These are phyloP conservation scores for Gobius niger DNA, from an alignment of 2,113 vertebrate genomes.

Conservation along the genomic window DNA sequence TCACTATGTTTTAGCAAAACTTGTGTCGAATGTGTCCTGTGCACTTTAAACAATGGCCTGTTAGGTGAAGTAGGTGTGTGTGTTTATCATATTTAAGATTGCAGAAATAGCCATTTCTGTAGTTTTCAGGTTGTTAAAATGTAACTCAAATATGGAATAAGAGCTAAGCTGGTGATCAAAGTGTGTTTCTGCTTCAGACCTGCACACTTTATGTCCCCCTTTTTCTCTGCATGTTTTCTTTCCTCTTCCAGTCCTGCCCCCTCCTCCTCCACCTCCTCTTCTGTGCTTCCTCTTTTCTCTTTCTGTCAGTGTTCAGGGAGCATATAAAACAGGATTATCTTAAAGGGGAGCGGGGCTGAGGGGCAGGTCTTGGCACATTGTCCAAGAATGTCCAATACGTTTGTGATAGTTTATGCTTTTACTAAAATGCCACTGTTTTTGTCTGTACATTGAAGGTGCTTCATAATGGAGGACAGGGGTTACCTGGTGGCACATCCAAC, in stretches of 20 bases:
- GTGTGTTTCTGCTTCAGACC: slow-evolving; percentile 44
- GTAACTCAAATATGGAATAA: slow-evolving; percentile 9
- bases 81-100: too few species aligned
- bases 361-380: slow-evolving; percentile 27
- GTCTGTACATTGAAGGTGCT: slow-evolving; percentile 80
- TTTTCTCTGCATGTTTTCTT: slow-evolving; percentile 38
- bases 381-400: background rate
- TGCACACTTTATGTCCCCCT: slow-evolving; percentile 24
- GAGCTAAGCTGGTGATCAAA: slow-evolving; percentile 71
- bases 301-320: slow-evolving; percentile 52
- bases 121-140: background rate
- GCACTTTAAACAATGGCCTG: too few species aligned
- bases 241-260: background rate
- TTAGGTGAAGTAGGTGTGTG: too few species aligned
- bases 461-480: slow-evolving; percentile 98
- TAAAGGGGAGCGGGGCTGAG: slow-evolving; percentile 20
- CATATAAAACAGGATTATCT: slow-evolving; percentile 71
- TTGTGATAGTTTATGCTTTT: background rate
- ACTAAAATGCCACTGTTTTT: background rate
- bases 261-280: background rate
- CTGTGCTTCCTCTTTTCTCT: slow-evolving; percentile 33
- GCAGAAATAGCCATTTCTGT: too few species aligned
- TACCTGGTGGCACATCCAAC: slow-evolving; percentile 97
- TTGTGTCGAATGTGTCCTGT: too few species aligned
- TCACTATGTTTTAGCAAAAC: too few species aligned